These are phyloP conservation scores for Spondyliosoma cantharus DNA, from an alignment of 2,797 vertebrate species.

Conservation along the genomic window DNA sequence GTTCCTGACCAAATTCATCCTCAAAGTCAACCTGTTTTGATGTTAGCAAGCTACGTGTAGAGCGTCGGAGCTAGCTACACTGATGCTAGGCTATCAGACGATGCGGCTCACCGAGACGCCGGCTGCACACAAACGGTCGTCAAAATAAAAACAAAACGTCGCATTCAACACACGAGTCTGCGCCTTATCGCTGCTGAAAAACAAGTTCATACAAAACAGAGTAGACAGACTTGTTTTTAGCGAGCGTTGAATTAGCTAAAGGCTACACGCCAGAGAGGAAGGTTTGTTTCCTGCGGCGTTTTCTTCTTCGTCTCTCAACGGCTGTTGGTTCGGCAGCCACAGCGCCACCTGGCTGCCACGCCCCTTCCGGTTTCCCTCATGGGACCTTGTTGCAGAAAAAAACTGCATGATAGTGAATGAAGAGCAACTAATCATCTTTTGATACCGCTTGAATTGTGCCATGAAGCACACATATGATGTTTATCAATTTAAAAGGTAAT, in stretches of 20 bases:
- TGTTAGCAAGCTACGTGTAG: background rate
- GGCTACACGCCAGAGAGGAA: background rate
- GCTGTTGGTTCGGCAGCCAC: background rate
- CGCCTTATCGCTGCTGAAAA: background rate
- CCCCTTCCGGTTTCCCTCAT: too few species aligned
- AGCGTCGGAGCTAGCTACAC: background rate
- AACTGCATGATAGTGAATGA: too few species aligned
- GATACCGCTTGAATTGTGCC: too few species aligned
- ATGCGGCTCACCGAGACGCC: background rate
- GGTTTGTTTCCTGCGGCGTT: slow-evolving; percentile 9
- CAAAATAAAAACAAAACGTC: background rate
- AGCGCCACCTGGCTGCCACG: slow-evolving; percentile 24
- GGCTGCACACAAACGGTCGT: background rate
- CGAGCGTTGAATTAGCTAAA: background rate
- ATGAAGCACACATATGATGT: too few species aligned
- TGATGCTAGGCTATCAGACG: background rate
- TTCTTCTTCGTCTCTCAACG: slow-evolving; percentile 26
- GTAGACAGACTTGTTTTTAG: fast-evolving
- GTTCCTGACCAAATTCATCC: slow-evolving; percentile 63
- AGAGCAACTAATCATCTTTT: too few species aligned
- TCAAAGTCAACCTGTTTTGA: background rate
- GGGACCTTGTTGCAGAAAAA: too few species aligned
- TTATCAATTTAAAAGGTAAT: too few species aligned
- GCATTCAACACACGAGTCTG: background rate
- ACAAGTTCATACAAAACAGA: fast-evolving